Conservation (phyloP, 2,113 vertebrate genomes). For the Rutilus rutilus region DNA sequence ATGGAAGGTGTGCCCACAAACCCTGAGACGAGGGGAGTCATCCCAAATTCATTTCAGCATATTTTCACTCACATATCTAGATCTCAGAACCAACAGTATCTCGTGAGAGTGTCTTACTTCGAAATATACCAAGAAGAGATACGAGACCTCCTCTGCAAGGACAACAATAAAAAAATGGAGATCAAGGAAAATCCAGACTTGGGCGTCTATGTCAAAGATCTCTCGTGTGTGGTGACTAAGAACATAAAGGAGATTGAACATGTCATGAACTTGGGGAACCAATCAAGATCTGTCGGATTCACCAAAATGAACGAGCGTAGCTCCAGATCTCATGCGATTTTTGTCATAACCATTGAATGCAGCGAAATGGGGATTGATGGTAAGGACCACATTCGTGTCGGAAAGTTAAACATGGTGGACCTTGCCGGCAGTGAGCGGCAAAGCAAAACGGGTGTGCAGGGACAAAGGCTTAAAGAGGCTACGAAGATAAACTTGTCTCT, state of each 20-base stretch:
- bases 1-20: constrained; percentile 90
- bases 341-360: constrained; percentile 92
- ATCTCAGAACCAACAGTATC: constrained; percentile 93
- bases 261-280: constrained; percentile 93
- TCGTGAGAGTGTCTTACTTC: constrained; percentile 96
- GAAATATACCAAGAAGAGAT: constrained; percentile 99
- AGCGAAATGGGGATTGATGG: constrained; percentile 87
- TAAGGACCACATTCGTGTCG: constrained; percentile 93
- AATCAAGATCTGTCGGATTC: constrained; percentile 88
- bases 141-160: constrained; percentile 90
- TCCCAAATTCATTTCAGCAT: constrained; percentile 92
- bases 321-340: constrained; percentile 94
- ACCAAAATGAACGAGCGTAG: constrained; percentile 96
- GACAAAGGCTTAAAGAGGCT: constrained; percentile 89
- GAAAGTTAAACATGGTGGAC: constrained; percentile 96
- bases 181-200: constrained; percentile 90
- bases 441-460: constrained; percentile 83
- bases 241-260: constrained; percentile 95
- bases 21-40: constrained; percentile 85
- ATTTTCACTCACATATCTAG: constrained; percentile 96
- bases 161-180: constrained; percentile 89
- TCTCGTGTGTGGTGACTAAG: constrained; percentile 95
- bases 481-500: constrained; percentile 97
- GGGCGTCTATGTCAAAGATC: constrained; percentile 91
- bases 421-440: constrained; percentile 95